A percentile compares a stretch with the other conserved stretches of the same genome.
These are phyloP conservation scores for Scaptomyza polygonia DNA, from an alignment of 2,888 invertebrate species.

Conservation along the genomic window DNA sequence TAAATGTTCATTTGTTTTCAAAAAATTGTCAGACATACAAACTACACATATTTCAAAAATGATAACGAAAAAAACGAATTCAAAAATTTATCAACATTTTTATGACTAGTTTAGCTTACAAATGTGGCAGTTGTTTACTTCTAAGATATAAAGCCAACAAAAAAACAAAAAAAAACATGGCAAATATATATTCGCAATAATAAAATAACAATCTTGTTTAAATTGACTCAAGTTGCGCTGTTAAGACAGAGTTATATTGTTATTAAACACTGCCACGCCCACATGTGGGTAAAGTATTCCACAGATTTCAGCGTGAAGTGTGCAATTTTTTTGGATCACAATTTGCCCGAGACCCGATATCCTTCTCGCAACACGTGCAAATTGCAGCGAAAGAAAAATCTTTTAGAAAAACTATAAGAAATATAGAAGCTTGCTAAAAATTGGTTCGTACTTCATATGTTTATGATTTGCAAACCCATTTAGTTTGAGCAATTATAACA, in stretches of 20 bases:
- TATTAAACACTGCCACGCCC: conserved; percentile 55
- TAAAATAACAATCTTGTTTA: conserved; percentile 1
- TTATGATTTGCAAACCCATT: conserved; percentile 48
- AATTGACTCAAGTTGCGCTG: conserved; percentile 34
- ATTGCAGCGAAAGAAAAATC: conserved; percentile 50
- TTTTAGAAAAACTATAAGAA: conserved; percentile 49
- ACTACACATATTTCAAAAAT: too few species aligned
- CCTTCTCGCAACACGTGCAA: conserved; percentile 55
- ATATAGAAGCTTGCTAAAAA: conserved; percentile 43
- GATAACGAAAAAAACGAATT: too few species aligned
- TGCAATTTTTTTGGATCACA: conserved; percentile 47
- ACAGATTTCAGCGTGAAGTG: conserved; percentile 47
- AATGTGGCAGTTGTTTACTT: conserved; percentile 51
- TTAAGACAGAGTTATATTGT: conserved; percentile 32
- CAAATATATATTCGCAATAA: too few species aligned
- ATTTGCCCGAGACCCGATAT: conserved; percentile 42
- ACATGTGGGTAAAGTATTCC: conserved; percentile 38
- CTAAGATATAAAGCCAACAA: neutral
- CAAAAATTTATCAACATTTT: too few species aligned
- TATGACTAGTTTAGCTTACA: conserved; percentile 1
- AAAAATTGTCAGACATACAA: neutral
- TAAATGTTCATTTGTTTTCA: conserved; percentile 37
- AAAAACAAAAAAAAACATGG: neutral
- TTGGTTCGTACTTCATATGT: conserved; percentile 38
- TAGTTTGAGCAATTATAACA: conserved; percentile 43